Evolutionary conservation across 2,113 vertebrate species (phyloP).

Genomic region (Alethe castanea): DNA sequence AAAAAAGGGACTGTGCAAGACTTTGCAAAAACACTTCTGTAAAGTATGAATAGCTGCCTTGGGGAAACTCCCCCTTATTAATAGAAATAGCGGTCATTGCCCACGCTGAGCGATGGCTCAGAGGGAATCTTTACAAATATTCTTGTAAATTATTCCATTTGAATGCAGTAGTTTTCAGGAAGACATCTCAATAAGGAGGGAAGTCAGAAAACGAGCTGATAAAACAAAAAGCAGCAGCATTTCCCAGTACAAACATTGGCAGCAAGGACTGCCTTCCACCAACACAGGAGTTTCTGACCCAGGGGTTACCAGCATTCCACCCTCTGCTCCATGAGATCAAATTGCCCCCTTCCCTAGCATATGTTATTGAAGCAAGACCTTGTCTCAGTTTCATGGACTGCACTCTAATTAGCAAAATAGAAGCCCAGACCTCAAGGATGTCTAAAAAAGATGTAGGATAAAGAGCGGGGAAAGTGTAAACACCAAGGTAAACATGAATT

Average conservation of each 20-base stretch:
- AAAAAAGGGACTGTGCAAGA: background rate
- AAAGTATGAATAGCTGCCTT: slow-evolving; percentile 26
- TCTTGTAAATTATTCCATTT: background rate
- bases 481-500: background rate
- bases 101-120: background rate
- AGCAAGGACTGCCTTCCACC: background rate
- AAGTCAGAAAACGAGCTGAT: background rate
- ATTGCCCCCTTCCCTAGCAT: background rate
- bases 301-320: background rate
- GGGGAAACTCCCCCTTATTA: slow-evolving; percentile 60
- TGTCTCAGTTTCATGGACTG: background rate
- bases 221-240: background rate
- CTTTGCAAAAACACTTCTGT: slow-evolving; percentile 48
- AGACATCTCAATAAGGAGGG: background rate
- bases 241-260: background rate
- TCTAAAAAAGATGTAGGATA: background rate
- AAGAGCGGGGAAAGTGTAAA: background rate
- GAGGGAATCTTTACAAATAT: slow-evolving; percentile 18
- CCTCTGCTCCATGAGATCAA: background rate
- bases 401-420: background rate
- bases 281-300: background rate
- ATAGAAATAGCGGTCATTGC: slow-evolving; percentile 38
- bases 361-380: background rate
- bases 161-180: background rate
- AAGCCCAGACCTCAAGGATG: background rate